phyloP scores from a whole-genome alignment of 2,113 vertebrate genomes.

The Hucho hucho region DNA sequence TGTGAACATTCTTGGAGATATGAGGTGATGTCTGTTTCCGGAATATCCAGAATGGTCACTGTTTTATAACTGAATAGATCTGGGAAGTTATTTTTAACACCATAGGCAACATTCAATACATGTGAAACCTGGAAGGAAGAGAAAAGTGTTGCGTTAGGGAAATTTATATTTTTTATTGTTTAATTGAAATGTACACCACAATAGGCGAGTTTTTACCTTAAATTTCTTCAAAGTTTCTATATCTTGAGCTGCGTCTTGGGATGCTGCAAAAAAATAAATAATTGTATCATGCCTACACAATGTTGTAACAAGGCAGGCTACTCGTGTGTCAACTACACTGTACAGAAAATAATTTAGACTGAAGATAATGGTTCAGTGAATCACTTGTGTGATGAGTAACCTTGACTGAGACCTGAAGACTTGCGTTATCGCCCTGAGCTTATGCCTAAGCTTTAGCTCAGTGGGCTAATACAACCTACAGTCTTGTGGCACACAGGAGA shows the following conservation, averaged over 20 bases:
- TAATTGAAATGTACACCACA: neutral
- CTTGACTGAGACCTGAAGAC: no score
- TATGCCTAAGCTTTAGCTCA: no score
- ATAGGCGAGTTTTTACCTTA: slow-evolving; percentile 75
- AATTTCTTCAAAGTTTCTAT: slow-evolving; percentile 79
- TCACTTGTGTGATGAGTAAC: no score
- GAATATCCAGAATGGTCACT: slow-evolving; percentile 87
- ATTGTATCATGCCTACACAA: no score
- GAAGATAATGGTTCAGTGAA: no score
- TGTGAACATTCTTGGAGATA: slow-evolving; percentile 85
- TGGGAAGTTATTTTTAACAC: slow-evolving; percentile 87
- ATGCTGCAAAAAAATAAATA: slow-evolving; percentile 72
- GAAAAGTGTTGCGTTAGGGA: neutral
- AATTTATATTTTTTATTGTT: no score
- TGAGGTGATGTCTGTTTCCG: slow-evolving; percentile 84
- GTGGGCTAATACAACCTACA: no score
- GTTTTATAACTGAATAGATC: slow-evolving; percentile 66
- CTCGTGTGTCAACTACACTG: no score
- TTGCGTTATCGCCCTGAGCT: no score
- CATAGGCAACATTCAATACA: slow-evolving; percentile 89
- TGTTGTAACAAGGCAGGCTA: no score
- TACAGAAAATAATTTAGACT: no score
- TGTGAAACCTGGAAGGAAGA: slow-evolving; percentile 84
- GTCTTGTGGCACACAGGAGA: no score
- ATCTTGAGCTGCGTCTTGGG: slow-evolving; percentile 93